Conservation (phyloP, 2,113 vertebrate genomes). For the Oreochromis aureus region DNA sequence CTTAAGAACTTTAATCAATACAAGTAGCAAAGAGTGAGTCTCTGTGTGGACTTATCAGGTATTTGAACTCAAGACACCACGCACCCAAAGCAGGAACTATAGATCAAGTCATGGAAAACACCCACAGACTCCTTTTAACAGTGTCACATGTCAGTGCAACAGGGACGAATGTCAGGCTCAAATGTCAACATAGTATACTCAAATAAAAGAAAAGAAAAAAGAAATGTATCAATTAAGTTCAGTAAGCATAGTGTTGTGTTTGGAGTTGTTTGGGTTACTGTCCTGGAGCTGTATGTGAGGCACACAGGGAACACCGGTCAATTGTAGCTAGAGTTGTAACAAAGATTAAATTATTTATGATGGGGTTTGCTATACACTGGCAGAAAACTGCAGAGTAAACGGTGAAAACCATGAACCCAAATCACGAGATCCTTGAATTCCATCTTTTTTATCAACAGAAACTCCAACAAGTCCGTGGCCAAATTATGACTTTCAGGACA, state of each 20-base stretch:
- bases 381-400: background rate
- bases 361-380: background rate
- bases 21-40: too few relatives aligned
- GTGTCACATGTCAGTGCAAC: background rate
- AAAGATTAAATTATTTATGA: background rate
- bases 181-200: background rate
- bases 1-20: too few relatives aligned
- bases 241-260: background rate
- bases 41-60: too few relatives aligned
- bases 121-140: too few relatives aligned
- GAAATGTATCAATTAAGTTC: background rate
- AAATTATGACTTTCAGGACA: rapidly evolving
- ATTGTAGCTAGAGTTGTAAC: background rate
- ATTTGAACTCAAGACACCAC: too few relatives aligned
- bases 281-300: rapidly evolving
- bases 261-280: background rate
- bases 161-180: background rate
- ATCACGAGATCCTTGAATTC: rapidly evolving
- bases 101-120: too few relatives aligned
- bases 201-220: background rate
- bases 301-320: background rate
- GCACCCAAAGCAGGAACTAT: too few relatives aligned
- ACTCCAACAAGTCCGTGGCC: background rate
- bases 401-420: background rate
- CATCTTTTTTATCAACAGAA: rapidly evolving